Evolutionary conservation across 1,140 invertebrate genomes (phyloP).

Genomic region (Maconellicoccus hirsutus): DNA sequence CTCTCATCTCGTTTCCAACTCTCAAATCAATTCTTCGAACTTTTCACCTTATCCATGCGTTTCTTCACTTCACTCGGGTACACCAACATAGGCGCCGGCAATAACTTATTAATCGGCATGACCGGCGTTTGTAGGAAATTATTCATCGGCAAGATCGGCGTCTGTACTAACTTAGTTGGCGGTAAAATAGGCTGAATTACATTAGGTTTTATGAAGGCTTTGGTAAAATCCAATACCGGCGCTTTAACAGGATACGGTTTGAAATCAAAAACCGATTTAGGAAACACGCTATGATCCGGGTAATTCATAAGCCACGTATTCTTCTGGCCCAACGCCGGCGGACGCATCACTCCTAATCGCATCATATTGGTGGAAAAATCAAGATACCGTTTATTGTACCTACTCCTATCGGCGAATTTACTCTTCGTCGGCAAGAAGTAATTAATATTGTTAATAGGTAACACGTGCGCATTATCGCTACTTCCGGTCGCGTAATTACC

Average conservation of each 20-base stretch:
- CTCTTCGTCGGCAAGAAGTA: not conserved
- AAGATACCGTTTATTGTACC: not conserved
- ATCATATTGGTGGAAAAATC: not conserved
- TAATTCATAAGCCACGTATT: constrained; percentile 24
- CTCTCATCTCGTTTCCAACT: no score
- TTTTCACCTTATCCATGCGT: not conserved
- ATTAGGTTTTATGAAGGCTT: not conserved
- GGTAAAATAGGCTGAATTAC: not conserved
- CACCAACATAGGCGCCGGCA: not conserved
- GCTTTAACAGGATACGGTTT: not conserved
- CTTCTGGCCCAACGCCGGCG: constrained; percentile 24
- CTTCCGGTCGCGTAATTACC: not conserved
- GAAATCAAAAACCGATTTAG: not conserved
- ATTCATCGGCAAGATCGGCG: not conserved
- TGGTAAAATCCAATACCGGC: not conserved
- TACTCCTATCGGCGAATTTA: not conserved
- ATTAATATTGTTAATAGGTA: not conserved
- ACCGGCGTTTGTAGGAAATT: not conserved
- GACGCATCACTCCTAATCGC: constrained; percentile 18
- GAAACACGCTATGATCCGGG: not conserved
- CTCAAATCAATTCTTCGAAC: not conserved
- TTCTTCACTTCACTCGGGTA: not conserved
- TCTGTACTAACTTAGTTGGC: not conserved
- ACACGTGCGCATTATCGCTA: not conserved
- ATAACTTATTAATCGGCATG: not conserved